Base-by-base conservation (phyloP, 2,888 invertebrate species). In the Hecatera dysodea region DNA sequence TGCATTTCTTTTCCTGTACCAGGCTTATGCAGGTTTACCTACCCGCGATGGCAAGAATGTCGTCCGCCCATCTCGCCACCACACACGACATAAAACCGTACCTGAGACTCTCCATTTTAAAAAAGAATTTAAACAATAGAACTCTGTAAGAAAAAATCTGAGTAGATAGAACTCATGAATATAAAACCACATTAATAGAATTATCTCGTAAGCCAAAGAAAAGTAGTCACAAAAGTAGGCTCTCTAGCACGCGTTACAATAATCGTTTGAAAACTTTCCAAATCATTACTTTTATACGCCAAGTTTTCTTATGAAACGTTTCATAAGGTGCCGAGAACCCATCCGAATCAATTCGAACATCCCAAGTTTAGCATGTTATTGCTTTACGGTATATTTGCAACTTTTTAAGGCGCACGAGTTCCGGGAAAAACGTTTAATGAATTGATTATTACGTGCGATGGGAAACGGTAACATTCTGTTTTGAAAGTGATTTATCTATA, bases 241-340 rank as follows among this genome's bases (percentile, higher is more conserved):
- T 27, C 29, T 33, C 36, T 15, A 59, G 57, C 67, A 80, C 78
- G 80, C 72, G 75, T 60, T 64, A 48, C 64, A 67, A 44, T 76
- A 74, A 78, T 68, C 70, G 71, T 74, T 52, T 48, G 19, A 60
- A 65, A 83, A 78, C 65, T 82, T 82, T 75, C 72, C 62, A 81
- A 78, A 83, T 81, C 69, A 78, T 75, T 72, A 74, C 68, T 83
- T 83, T 83, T 67, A 72, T 71, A 62, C 61, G 33, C 17, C 29
- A 83, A 83, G n/a, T 83, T 83, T 72, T 65, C 75, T 72, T 75
- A 83, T 76, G 62, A 76, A 83, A 78, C 70, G 72, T 69, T 76
- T 72, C 59, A 72, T 61, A 69, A 65, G 67, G 57, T 62, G 76
- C 8, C 24, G 48, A 55, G 44, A 57, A 67, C 36, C 69, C 57